Percentiles rank a stretch among this genome's conserved stretches.
Evolutionary conservation across 1,140 invertebrate species (phyloP).

Genomic region (Papilio aristodemus): DNA sequence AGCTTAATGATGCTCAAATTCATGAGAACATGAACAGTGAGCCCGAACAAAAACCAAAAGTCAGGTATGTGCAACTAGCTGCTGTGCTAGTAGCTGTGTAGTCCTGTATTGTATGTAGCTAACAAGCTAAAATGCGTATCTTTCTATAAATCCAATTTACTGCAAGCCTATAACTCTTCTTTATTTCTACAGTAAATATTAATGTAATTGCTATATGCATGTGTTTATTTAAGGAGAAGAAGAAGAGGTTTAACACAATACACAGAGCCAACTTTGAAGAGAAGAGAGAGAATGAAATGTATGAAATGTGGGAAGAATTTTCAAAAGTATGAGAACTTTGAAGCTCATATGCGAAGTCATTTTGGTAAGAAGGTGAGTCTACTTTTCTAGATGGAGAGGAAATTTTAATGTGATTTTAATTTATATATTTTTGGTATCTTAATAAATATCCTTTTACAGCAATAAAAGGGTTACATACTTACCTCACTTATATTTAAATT

Average conservation of each 20-base stretch:
- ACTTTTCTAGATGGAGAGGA: background rate
- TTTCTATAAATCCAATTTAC: too few species aligned
- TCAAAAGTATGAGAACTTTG: slow-evolving; percentile 77
- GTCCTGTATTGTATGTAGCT: too few species aligned
- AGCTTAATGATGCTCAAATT: slow-evolving; percentile 28
- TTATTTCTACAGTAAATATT: too few species aligned
- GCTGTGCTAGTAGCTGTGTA: too few species aligned
- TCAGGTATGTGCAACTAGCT: slow-evolving; percentile 10
- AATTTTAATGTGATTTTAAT: background rate
- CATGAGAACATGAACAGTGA: slow-evolving; percentile 15
- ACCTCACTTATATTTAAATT: slow-evolving; percentile 31
- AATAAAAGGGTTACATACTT: too few species aligned
- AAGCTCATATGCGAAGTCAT: slow-evolving; percentile 77
- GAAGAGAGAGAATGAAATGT: slow-evolving; percentile 69
- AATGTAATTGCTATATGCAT: too few species aligned
- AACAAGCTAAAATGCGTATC: too few species aligned
- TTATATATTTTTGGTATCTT: too few species aligned
- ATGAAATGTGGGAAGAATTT: slow-evolving; percentile 76
- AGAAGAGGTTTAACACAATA: slow-evolving; percentile 39
- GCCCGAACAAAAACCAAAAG: slow-evolving; percentile 17
- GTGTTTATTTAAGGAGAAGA: slow-evolving; percentile 37
- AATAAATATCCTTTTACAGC: too few species aligned
- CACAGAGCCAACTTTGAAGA: slow-evolving; percentile 45
- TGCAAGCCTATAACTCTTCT: too few species aligned
- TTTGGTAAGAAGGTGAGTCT: slow-evolving; percentile 74